Evolutionary conservation across 2,113 vertebrate species (phyloP).

Genomic region (Spilogale gracilis): DNA sequence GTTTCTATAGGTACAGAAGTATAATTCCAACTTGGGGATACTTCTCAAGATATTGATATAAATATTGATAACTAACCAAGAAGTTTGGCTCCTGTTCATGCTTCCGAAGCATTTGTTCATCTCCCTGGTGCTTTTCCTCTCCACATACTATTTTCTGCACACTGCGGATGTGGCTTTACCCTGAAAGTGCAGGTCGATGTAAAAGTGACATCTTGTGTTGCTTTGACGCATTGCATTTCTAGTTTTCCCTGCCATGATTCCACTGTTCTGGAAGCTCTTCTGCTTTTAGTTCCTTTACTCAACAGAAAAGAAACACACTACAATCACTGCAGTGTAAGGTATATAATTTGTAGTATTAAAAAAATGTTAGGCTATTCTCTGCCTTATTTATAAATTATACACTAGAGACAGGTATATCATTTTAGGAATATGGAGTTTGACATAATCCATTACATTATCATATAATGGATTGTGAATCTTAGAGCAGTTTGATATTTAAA

Average conservation of each 20-base stretch:
- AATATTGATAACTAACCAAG: neutral
- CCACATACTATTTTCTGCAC: neutral
- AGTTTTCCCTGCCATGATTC: neutral
- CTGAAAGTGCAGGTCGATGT: conserved; percentile 38
- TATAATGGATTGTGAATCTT: neutral
- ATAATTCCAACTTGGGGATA: neutral
- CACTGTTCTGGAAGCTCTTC: neutral
- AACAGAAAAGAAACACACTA: neutral
- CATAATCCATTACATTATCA: neutral
- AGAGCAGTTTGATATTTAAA: conserved; percentile 40
- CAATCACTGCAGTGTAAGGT: neutral
- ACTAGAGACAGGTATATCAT: neutral
- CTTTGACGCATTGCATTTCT: conserved; percentile 70
- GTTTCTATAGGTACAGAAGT: neutral
- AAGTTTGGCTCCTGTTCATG: neutral
- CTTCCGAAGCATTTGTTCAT: conserved; percentile 4
- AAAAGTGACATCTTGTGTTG: conserved; percentile 82
- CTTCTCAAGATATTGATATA: neutral
- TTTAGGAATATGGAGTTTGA: neutral
- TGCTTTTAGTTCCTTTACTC: conserved; percentile 51
- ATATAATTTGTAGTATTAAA: neutral
- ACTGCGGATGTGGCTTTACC: neutral
- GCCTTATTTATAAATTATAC: neutral
- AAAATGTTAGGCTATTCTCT: neutral
- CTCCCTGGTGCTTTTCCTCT: neutral